These are phyloP conservation scores for Neoarius graeffei DNA, from an alignment of 2,113 vertebrate species.

Conservation along the genomic window DNA sequence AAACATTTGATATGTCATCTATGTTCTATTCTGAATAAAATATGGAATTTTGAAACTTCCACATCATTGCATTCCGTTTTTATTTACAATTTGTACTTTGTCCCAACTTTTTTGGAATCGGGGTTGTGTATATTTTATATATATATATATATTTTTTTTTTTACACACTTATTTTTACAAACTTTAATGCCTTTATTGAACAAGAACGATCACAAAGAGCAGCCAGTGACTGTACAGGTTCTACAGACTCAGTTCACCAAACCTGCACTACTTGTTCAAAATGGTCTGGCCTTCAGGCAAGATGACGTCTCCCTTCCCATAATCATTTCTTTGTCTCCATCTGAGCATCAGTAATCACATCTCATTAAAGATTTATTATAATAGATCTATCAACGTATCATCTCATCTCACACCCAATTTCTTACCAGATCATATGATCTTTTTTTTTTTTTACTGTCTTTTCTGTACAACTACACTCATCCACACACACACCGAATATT, in stretches of 20 bases:
- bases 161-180: too few species aligned
- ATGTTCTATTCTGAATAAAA: too few species aligned
- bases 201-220: too few species aligned
- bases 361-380: neutral
- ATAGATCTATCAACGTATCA: neutral
- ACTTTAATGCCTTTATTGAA: too few species aligned
- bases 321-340: neutral
- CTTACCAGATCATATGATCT: neutral
- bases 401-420: neutral
- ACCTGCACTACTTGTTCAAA: neutral
- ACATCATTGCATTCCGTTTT: too few species aligned
- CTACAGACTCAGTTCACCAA: neutral
- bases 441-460: neutral
- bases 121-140: too few species aligned
- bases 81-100: too few species aligned
- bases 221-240: slow-evolving; percentile 9
- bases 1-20: too few species aligned
- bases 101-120: too few species aligned
- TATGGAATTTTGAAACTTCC: too few species aligned
- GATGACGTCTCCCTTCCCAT: neutral
- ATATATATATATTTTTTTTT: too few species aligned
- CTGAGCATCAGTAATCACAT: neutral
- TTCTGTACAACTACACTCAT: neutral
- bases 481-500: too few species aligned
- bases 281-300: neutral